phyloP scores from a whole-genome alignment of 2,113 vertebrate species.

The Vulpes ferrilata region DNA sequence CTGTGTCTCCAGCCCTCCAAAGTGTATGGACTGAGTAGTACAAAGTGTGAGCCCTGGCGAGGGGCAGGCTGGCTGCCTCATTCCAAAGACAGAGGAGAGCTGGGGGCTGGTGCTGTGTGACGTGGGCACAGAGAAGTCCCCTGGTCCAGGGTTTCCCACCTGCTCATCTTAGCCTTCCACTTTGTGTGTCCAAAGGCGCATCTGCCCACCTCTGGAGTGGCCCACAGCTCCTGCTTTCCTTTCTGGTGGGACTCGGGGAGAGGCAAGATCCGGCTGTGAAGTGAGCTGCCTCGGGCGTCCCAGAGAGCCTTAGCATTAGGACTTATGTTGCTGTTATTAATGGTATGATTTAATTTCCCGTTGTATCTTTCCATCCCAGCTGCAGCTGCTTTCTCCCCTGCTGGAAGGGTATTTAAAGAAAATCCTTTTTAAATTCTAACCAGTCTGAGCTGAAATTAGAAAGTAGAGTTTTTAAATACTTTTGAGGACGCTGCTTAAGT shows the following conservation, averaged over 20 bases:
- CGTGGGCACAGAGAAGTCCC: neutral
- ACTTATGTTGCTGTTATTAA: neutral
- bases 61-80: neutral
- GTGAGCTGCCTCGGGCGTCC: neutral
- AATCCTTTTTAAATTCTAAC: slow-evolving; percentile 78
- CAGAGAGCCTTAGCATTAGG: neutral
- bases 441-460: slow-evolving; percentile 73
- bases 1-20: neutral
- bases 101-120: neutral
- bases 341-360: slow-evolving; percentile 63
- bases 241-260: accelerated
- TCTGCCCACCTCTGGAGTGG: neutral
- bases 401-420: slow-evolving; percentile 69
- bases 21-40: neutral
- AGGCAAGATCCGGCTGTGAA: neutral
- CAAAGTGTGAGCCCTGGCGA: neutral
- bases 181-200: neutral
- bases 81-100: neutral
- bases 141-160: neutral
- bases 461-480: slow-evolving; percentile 71
- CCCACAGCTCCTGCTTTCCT: accelerated
- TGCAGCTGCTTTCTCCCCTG: neutral
- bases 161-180: neutral
- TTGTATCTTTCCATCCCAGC: slow-evolving; percentile 62
- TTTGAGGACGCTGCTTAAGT: slow-evolving; percentile 20